These are phyloP conservation scores for Abrostola triplasia DNA, from an alignment of 2,888 invertebrate genomes.

Conservation along the genomic window DNA sequence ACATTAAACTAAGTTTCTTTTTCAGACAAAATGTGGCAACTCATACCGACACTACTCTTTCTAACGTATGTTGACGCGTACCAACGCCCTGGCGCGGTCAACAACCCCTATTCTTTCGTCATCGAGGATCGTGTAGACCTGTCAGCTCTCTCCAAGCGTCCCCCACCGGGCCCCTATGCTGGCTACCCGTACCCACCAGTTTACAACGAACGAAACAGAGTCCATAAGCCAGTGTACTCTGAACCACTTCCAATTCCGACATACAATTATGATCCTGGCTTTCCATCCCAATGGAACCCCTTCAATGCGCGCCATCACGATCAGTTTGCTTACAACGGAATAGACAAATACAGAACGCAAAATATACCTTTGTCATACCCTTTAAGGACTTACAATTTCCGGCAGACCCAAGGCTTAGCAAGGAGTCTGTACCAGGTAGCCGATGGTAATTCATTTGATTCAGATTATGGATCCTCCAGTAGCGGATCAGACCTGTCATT, in stretches of 20 bases:
- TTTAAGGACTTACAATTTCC: background rate
- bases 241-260: too few species aligned
- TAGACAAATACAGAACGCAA: background rate
- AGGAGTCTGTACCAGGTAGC: background rate
- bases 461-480: conserved; percentile 1
- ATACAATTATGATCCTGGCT: too few species aligned
- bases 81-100: background rate
- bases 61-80: background rate
- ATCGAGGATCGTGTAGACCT: background rate
- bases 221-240: too few species aligned
- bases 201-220: too few species aligned
- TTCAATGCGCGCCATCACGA: too few species aligned
- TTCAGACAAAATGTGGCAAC: conserved; percentile 2
- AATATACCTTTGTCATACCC: background rate
- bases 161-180: background rate
- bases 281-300: too few species aligned
- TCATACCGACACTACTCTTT: background rate
- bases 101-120: background rate
- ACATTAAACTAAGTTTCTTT: background rate
- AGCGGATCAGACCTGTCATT: background rate
- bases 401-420: background rate
- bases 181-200: background rate
- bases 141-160: background rate
- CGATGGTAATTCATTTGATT: conserved; percentile 1
- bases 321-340: too few species aligned